A percentile compares a stretch with the other conserved stretches of the same genome.
Evolutionary conservation across 1,140 invertebrate genomes (phyloP).

Genomic region (Calliopsis andreniformis): DNA sequence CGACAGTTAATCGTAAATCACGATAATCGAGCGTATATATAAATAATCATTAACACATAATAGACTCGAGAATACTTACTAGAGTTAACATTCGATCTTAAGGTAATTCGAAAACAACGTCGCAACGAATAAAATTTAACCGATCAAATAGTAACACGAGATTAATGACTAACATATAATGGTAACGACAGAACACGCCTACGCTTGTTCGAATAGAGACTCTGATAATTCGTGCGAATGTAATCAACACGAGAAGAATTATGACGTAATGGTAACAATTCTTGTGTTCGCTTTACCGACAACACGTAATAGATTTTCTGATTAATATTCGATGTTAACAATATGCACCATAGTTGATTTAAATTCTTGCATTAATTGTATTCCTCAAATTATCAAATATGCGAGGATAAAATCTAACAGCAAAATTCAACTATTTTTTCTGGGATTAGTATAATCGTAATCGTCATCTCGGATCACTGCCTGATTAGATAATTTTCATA

Average conservation of each 20-base stretch:
- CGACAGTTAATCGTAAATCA: background rate
- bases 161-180: conserved; percentile 55
- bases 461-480: too few species aligned
- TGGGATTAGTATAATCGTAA: too few species aligned
- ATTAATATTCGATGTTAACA: conserved; percentile 20
- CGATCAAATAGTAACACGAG: conserved; percentile 44
- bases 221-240: conserved; percentile 3
- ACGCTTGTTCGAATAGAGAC: background rate
- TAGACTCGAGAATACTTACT: conserved; percentile 26
- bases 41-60: conserved; percentile 34
- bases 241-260: background rate
- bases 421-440: background rate
- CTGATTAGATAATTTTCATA: too few species aligned
- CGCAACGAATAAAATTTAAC: conserved; percentile 62
- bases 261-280: background rate
- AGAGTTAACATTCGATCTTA: conserved; percentile 7
- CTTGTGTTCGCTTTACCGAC: background rate
- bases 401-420: background rate
- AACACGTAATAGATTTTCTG: background rate
- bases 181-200: conserved; percentile 40
- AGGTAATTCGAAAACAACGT: conserved; percentile 16
- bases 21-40: conserved; percentile 17
- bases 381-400: background rate
- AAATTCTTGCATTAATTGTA: background rate
- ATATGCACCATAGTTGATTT: background rate